Evolutionary conservation across 1,140 invertebrate species (phyloP), one percentile per base, ranked within the genome.

Genomic region (Cotesia chilonis): DNA sequence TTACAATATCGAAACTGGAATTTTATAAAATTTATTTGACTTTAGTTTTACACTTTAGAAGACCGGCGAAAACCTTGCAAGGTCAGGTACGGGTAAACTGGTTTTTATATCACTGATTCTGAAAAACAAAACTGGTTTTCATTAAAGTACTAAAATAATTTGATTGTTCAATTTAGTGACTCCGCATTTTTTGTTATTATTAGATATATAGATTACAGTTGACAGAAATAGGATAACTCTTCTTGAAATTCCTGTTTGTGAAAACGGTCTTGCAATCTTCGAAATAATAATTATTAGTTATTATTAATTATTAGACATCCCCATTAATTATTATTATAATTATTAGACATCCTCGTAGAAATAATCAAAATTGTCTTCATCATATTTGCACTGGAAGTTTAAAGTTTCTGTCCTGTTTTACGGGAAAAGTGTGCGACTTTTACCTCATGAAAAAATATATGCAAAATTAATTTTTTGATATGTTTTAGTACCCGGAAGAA

Each of bases 101-200:
- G 70, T 71, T 51, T 41, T 5, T 35, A 52, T 66, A 37, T 28
- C 28, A 51, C 47, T 4, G 61, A 64, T 66, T 51, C 28, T 36
- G 47, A 12, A 64, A 47, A 71, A 65, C 54, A 66, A 57, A 71
- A 71, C 70, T 57, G 70, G 70, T 71, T 71, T 41, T 63, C 51
- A 57, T 71, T 71, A 47, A 57, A 64, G 51, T 38, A 36, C 36
- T 55, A 71, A 71, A 71, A 71, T 71, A 71, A 37, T 28, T 28
- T 28, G 28, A 28, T 51, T 64, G 36, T 12, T 20, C 3, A 52
- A 64, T 4, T 66, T n/a, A 66, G 20, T 12, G 9, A 66, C 10
- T 20, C 35, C 12, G 3, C 10, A 4, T 20, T 35, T 60, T 35
- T 28, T 20, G 12, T 20, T 35, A 3, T 35, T 28, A 10, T 28